Base-by-base conservation (phyloP, 2,888 invertebrate species). In the Zhengitettix transpicula region DNA sequence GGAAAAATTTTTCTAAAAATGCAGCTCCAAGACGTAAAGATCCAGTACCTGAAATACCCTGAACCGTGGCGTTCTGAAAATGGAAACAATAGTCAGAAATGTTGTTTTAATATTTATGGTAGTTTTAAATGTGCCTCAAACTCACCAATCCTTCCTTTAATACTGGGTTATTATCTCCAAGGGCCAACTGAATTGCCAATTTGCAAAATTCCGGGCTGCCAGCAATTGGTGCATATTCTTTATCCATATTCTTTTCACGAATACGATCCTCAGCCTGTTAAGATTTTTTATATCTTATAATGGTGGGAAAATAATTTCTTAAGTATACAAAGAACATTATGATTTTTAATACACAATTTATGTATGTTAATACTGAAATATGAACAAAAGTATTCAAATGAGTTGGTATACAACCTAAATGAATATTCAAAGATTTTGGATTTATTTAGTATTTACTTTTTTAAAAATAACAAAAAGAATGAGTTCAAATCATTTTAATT, bases 21-120 rank as follows among this genome's bases (percentile, higher is more conserved):
- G 87, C 89, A 52, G 88, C 86, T 41, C 97, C 99, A 56, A 98
- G 81, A 61, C 93, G 82, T n/a, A 99, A 77, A 1, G 98, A 89
- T 15, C 99, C 99, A 14, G 99, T 99, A 58, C 99, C 99, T 64
- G 97, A 97, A 63, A 99, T 83, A n/a, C 89, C 84, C 81, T 93
- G 83, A 8, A 79, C 77, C 28, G 85, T 85, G 10, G 78, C 79
- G 72, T 81, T 83, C 82, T 84, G 71, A 40, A 70, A 52, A 58
- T 9, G 28, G 28, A 17, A 28, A 28, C 28, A 5, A 7, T 7
- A 7, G 28, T 28, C 28, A 28, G 28, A 28, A 28, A 2, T 5
- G 28, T 28, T 7, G 28, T 28, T 28, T 28, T 5, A 28, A 28
- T 5, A 28, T 28, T 28, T n/a, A 2, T 28, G 3, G 28, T 28